Percentiles rank a stretch among this genome's conserved stretches.
phyloP scores from a whole-genome alignment of 2,113 vertebrate genomes.

The Calyptomena viridis region DNA sequence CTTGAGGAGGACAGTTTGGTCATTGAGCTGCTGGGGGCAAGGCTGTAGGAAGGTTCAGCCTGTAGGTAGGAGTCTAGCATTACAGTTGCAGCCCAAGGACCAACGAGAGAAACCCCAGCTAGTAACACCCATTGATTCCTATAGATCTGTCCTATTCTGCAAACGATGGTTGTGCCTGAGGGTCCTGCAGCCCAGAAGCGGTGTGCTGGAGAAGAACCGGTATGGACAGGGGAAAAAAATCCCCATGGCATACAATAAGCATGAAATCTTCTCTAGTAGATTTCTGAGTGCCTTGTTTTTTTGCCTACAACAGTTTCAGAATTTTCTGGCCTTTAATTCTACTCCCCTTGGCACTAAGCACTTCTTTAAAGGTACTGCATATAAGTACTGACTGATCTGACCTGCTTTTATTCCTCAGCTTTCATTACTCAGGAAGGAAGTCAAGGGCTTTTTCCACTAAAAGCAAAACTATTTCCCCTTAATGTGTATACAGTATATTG shows the following conservation, averaged over 20 bases:
- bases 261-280: background rate
- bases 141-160: background rate
- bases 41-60: background rate
- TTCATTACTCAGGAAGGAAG: background rate
- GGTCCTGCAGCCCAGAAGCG: background rate
- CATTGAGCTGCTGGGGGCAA: fast-evolving
- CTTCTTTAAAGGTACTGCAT: background rate
- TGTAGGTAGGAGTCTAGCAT: background rate
- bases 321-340: background rate
- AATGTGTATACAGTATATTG: background rate
- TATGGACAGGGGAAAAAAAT: background rate
- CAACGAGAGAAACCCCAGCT: background rate
- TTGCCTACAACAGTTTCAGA: background rate
- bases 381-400: background rate
- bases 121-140: background rate
- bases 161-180: fast-evolving
- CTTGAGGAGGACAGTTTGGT: background rate
- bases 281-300: background rate
- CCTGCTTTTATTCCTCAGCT: background rate
- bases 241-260: background rate
- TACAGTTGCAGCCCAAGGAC: background rate
- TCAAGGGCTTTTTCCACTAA: background rate
- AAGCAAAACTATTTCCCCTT: background rate
- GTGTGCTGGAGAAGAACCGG: background rate
- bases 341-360: background rate